Conservation (phyloP, 2,113 vertebrate genomes). For the Drymodes brunneopygia region DNA sequence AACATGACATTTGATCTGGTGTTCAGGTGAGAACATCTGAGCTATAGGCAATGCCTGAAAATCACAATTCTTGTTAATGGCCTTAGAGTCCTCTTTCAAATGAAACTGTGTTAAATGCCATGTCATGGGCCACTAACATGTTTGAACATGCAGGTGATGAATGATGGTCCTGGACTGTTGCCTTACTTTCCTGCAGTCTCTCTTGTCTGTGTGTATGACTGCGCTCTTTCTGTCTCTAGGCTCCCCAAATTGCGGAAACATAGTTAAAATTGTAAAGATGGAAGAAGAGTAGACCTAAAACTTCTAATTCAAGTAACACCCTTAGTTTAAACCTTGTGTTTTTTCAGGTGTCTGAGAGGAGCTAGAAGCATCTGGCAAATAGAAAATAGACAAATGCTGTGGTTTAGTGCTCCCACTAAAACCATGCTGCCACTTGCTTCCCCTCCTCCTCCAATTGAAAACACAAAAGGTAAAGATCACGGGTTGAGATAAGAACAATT, state of each 20-base stretch:
- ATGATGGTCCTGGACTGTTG: not conserved
- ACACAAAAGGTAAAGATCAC: not conserved
- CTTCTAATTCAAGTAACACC: not conserved
- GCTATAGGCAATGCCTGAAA: not conserved
- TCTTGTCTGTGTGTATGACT: not conserved
- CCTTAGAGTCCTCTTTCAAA: not conserved
- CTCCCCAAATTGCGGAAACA: not conserved
- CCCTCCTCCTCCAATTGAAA: not conserved
- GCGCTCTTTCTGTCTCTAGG: not conserved
- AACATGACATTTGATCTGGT: not conserved
- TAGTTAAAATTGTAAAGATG: not conserved
- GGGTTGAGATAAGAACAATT: not conserved
- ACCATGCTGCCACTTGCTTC: rapidly evolving
- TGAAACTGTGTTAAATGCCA: not conserved
- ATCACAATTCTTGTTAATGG: not conserved
- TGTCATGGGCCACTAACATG: not conserved
- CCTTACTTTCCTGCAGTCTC: not conserved
- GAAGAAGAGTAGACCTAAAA: not conserved
- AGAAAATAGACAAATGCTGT: not conserved
- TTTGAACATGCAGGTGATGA: not conserved
- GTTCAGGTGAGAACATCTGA: not conserved
- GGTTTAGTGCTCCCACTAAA: not conserved
- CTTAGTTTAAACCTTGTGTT: not conserved
- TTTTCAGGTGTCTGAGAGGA: not conserved
- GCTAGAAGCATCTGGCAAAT: not conserved